Conservation (phyloP, 2,113 vertebrate species). For the Laterallus jamaicensis region DNA sequence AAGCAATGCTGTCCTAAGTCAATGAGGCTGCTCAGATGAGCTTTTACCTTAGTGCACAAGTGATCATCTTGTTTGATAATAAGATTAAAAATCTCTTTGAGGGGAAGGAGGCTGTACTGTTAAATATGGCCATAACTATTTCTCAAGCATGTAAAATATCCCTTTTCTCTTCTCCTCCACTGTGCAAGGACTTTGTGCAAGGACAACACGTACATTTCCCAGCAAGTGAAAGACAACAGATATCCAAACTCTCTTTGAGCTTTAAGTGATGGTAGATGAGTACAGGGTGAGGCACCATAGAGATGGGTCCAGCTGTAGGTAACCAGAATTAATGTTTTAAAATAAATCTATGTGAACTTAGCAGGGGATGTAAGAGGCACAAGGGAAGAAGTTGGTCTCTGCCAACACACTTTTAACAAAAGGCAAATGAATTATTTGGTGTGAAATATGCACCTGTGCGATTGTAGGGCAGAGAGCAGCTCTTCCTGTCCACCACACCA, state of each 20-base stretch:
- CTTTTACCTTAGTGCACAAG: neutral
- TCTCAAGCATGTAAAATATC: neutral
- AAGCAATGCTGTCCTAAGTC: neutral
- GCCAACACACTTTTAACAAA: neutral
- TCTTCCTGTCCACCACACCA: neutral
- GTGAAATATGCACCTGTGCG: neutral
- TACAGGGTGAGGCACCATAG: neutral
- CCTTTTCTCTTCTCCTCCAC: neutral
- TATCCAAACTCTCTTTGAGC: neutral
- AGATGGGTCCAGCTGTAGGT: neutral
- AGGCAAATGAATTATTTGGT: accelerated
- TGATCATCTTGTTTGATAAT: neutral
- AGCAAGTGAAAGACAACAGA: neutral
- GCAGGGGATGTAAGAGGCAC: neutral
- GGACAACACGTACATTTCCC: neutral
- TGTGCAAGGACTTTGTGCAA: neutral
- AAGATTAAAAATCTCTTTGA: neutral
- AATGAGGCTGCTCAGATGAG: neutral
- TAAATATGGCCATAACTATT: neutral
- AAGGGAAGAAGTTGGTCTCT: neutral
- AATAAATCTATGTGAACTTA: neutral
- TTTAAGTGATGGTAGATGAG: neutral
- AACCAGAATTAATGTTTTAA: neutral
- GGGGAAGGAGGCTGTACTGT: neutral
- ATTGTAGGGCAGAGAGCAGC: neutral